Conservation (phyloP, 2,797 vertebrate genomes). For the Oreonectes daqikongensis region DNA sequence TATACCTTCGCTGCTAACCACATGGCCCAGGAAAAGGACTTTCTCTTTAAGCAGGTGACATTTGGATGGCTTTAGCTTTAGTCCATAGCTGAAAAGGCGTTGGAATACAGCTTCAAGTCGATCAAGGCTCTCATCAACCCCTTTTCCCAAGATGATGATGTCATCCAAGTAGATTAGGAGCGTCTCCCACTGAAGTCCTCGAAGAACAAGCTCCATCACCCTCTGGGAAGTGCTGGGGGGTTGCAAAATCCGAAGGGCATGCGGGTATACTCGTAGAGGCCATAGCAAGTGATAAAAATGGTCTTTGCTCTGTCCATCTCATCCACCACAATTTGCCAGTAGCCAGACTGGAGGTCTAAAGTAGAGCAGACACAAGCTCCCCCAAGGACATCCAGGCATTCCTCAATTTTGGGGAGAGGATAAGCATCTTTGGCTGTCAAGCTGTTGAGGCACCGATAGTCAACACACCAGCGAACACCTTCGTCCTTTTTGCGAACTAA, state of each 20-base stretch:
- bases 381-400: slow-evolving; percentile 32
- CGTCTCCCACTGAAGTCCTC: too few species aligned
- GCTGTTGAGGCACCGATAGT: slow-evolving; percentile 29
- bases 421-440: slow-evolving; percentile 42
- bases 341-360: slow-evolving; percentile 44
- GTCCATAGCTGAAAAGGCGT: too few species aligned
- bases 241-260: background rate
- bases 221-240: background rate
- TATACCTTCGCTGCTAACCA: slow-evolving; percentile 56
- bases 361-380: slow-evolving; percentile 48
- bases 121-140: too few species aligned
- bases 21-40: slow-evolving; percentile 8
- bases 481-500: slow-evolving; percentile 42
- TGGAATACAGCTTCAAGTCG: background rate
- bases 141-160: too few species aligned
- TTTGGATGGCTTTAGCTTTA: background rate
- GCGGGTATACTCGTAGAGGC: background rate
- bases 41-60: slow-evolving; percentile 21
- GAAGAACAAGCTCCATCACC: background rate
- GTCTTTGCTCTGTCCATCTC: slow-evolving; percentile 59
- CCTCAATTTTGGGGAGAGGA: slow-evolving; percentile 28
- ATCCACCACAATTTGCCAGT: slow-evolving; percentile 66
- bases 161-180: too few species aligned
- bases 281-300: slow-evolving; percentile 39
- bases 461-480: slow-evolving; percentile 28